Conservation (phyloP, 2,113 vertebrate species). For the Dolichotis patagonum region DNA sequence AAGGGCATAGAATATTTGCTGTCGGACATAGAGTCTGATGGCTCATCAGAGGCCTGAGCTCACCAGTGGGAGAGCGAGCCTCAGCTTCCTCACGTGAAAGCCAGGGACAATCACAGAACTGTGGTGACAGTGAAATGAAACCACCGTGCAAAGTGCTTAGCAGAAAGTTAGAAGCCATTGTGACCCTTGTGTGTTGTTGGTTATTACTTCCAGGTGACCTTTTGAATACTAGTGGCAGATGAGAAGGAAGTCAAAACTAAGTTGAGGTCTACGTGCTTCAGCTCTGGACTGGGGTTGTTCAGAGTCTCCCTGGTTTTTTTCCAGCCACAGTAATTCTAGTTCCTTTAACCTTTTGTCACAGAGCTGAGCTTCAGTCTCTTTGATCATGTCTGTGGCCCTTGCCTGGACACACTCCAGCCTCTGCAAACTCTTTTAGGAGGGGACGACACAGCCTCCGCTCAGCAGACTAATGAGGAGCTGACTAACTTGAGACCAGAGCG, state of each 20-base stretch:
- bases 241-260: neutral
- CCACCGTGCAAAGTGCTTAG: fast-evolving
- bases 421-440: neutral
- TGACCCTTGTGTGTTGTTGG: fast-evolving
- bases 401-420: slow-evolving; percentile 57
- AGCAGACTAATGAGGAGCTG: slow-evolving; percentile 53
- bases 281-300: neutral
- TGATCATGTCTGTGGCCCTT: slow-evolving; percentile 53
- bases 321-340: neutral
- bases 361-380: slow-evolving; percentile 32
- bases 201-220: fast-evolving
- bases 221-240: too few relatives aligned
- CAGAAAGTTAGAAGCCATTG: fast-evolving
- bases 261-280: fast-evolving
- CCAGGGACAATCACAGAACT: neutral
- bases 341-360: slow-evolving; percentile 37
- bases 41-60: fast-evolving
- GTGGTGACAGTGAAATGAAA: fast-evolving
- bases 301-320: neutral
- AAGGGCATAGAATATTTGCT: neutral
- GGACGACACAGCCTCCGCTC: slow-evolving; percentile 39
- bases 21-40: neutral
- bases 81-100: neutral
- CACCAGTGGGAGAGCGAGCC: neutral
- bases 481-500: neutral